phyloP scores from a whole-genome alignment of 2,113 vertebrate species.

The Passer domesticus region DNA sequence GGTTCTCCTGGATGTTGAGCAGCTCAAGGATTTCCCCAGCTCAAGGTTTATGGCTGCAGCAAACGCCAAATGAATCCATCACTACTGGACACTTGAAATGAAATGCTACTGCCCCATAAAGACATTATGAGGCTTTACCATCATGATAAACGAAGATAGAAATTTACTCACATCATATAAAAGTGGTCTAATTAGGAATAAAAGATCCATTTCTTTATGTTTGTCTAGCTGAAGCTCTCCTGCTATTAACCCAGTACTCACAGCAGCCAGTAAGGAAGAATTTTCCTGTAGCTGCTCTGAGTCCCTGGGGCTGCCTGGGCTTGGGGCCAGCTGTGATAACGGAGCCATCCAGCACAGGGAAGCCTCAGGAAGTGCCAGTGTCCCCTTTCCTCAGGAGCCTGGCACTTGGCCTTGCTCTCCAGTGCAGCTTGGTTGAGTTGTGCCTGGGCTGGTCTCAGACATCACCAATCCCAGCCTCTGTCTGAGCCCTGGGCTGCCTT shows the following conservation, averaged over 20 bases:
- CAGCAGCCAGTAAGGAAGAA: not conserved
- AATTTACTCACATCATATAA: constrained; percentile 23
- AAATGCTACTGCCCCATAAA: constrained; percentile 38
- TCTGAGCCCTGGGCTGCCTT: not conserved
- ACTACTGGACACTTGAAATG: constrained; percentile 10
- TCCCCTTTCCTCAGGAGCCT: not conserved
- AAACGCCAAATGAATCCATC: constrained; percentile 10
- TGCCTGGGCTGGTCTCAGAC: not conserved
- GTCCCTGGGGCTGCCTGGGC: not conserved
- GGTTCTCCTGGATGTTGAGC: not conserved
- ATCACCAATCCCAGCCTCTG: not conserved
- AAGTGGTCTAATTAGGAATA: constrained; percentile 25
- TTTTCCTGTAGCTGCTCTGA: not conserved
- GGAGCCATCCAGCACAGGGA: not conserved
- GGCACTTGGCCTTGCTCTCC: not conserved
- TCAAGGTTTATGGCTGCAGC: not conserved
- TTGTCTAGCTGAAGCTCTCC: not conserved
- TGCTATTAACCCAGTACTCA: not conserved
- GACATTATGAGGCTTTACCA: constrained; percentile 3
- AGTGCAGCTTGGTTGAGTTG: not conserved
- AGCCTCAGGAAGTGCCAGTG: not conserved
- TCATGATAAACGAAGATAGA: constrained; percentile 6
- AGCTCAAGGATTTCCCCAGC: not conserved
- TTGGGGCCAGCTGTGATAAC: not conserved
- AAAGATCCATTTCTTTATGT: constrained; percentile 15